Evolutionary conservation across 2,113 vertebrate genomes (phyloP), one percentile per base, ranked within the genome.

Genomic region (Ictalurus punctatus): DNA sequence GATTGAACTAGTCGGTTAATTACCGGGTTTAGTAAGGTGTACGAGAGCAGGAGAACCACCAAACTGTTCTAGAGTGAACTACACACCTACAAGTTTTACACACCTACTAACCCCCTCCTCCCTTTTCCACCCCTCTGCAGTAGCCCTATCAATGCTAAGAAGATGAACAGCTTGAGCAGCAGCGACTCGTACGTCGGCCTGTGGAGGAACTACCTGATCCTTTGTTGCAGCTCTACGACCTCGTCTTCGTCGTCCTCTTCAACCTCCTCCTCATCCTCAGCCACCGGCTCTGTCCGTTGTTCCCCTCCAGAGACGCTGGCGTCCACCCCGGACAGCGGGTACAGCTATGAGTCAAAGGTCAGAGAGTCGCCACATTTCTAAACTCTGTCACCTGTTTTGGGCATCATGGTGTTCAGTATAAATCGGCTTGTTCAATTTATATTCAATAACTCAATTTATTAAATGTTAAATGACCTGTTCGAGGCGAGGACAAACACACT

Each of bases 81-180:
- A 19, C 44, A 48, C 6, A 44, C 44, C 44, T 44, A 44, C 44
- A 6, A 71, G 69, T 34, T 71, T 71, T 19, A 71, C 14, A 71
- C 34, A 37, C 30, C 17, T 73, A 2, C 17, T 69, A 37, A 73
- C 21, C 6, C 34, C 17, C 56, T 79, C 52, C 74, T 82, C 52
- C 34, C 69, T 19, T 74, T n/a, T 76, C 58, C 74, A 83, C 27
- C 87, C 69, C 56, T 86, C 59, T 91, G 59, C 86, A 99, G 98
- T 90, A 99, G 98, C 92, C 98, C 98, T 88, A 99, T 99, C 93
- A 99, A 99, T 94, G 98, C 98, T 88, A 99, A 99, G 96, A 99
- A 99, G 91, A 96, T 99, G 82, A 99, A 96, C 93, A 96, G 96
- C 48, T 95, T 98, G 93, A 97, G 95, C 86, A 97, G 96, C 63